Base-by-base conservation (phyloP, 2,113 vertebrate genomes). In the Herpetotheres cachinnans region DNA sequence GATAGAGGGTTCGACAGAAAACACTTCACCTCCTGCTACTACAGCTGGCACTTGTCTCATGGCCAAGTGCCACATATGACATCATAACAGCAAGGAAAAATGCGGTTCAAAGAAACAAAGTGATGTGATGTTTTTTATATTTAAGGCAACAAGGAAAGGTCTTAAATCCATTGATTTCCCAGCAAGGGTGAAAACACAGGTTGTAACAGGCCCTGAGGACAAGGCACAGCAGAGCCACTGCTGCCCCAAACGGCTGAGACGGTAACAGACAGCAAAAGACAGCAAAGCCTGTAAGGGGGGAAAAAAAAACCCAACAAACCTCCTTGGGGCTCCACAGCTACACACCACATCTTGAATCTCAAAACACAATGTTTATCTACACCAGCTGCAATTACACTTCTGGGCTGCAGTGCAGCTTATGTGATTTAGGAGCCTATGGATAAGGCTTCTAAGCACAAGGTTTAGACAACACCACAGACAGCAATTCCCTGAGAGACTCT, bases 191-290 rank as follows among this genome's bases (percentile, higher is more conserved):
- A 42, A 61, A 87, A 50, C 9, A 22, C 13, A 21, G 55, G 15
- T 3, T 49, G 18, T 5, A 40, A 42, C 32, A 69, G 63, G 13
- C 46, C 56, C 46, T 3, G 26, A 62, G 58, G 65, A 54, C 49
- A 29, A 24, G 76, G 36, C 26, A 30, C 9, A 11, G 81, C 86
- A 67, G n/a, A 89, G 49, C 22, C 38, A 17, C 42, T 2, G 2
- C 55, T 54, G 63, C 76, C 62, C 7, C 0, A 58, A 58, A 14
- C 1, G 0, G 18, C 36, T 3, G 1, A 32, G 59, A 6, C 7
- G 2, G 11, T 16, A 56, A 25, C 49, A 61, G 42, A 78, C 40
- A 78, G 65, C 18, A 62, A 46, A 62, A 79, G 52, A 67, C 7
- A 10, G 16, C 58, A 47, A 40, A 86, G 54, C n/a, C 34, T 8